Conservation (phyloP, 2,113 vertebrate genomes). For the Phalacrocorax brasilianus region DNA sequence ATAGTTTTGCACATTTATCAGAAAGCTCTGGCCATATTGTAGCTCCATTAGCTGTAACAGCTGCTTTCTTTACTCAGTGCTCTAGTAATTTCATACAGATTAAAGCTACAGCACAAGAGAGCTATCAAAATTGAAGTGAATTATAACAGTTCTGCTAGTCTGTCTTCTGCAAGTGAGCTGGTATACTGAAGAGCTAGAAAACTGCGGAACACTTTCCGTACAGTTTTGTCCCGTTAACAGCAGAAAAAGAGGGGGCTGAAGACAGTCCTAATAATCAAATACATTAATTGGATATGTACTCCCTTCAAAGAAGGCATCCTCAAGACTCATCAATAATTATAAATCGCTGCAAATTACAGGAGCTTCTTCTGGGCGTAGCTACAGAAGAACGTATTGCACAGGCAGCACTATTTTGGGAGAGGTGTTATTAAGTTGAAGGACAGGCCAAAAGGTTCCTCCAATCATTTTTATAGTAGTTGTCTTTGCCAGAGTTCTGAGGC, state of each 20-base stretch:
- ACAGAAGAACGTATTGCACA: neutral
- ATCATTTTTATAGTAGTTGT: neutral
- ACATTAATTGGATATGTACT: neutral
- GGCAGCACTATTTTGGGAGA: neutral
- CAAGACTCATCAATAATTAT: constrained; percentile 24
- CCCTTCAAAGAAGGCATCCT: neutral
- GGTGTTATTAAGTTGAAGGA: neutral
- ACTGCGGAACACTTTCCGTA: neutral
- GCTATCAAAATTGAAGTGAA: neutral
- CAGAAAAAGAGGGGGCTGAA: neutral
- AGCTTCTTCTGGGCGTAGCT: neutral
- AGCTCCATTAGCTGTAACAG: neutral
- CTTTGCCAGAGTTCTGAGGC: neutral
- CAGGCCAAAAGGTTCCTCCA: neutral
- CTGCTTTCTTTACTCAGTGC: neutral
- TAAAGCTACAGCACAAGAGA: neutral
- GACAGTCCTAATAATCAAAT: neutral
- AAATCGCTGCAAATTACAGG: neutral
- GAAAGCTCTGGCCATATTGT: neutral
- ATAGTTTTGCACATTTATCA: neutral
- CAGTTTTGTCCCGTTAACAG: neutral
- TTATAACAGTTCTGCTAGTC: neutral
- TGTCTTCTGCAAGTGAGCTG: neutral
- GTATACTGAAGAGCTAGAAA: neutral
- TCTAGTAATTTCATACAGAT: neutral